These are phyloP conservation scores for Steatornis caripensis DNA, from an alignment of 2,113 vertebrate genomes.

Conservation along the genomic window DNA sequence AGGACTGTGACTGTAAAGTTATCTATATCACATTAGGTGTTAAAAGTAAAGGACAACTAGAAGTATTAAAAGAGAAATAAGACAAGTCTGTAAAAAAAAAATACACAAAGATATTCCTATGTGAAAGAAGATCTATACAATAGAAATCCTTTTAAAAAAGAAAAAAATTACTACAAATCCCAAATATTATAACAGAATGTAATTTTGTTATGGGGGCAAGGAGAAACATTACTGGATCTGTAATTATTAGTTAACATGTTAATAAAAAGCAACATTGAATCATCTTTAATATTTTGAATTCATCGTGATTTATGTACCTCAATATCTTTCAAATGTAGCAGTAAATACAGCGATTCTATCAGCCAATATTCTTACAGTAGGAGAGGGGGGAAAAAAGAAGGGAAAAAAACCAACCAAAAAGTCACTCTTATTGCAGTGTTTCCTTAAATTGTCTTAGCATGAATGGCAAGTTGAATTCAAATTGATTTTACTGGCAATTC, in stretches of 20 bases:
- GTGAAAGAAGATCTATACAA: neutral
- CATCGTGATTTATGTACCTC: neutral
- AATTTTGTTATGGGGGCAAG: neutral
- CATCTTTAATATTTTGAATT: neutral
- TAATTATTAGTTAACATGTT: neutral
- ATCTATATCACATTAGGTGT: neutral
- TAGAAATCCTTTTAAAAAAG: neutral
- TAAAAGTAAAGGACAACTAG: neutral
- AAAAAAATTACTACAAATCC: neutral
- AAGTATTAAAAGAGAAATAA: neutral
- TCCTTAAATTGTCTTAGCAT: neutral
- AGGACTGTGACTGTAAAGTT: neutral
- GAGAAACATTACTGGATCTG: neutral
- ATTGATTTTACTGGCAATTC: neutral
- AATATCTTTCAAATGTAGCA: neutral
- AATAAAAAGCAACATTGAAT: neutral
- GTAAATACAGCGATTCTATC: neutral
- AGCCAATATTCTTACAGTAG: neutral
- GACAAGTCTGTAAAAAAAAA: neutral
- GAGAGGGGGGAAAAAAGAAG: rapidly evolving
- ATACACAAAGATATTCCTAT: neutral
- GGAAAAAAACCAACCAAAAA: neutral
- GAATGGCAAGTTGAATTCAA: neutral
- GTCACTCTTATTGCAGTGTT: neutral
- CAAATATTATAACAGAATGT: neutral